A percentile compares a stretch with the other conserved stretches of the same genome.
These are phyloP conservation scores for Urocitellus parryii DNA, from an alignment of 2,113 vertebrate genomes.

Conservation along the genomic window DNA sequence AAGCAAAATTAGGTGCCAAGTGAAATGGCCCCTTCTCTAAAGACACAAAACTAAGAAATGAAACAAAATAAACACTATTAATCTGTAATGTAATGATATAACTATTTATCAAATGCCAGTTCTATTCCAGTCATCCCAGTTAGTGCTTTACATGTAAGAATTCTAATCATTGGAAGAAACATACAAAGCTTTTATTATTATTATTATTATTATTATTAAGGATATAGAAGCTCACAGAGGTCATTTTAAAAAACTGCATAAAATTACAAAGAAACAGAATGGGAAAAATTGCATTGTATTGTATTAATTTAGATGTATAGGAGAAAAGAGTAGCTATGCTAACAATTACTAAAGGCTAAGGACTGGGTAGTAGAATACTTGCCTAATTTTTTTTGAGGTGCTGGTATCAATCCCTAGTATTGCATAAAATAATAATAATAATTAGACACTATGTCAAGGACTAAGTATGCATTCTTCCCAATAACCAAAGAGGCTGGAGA, in stretches of 20 bases:
- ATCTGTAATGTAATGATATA: neutral
- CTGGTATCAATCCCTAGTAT: no score
- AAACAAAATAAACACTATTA: neutral
- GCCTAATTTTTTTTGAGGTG: no score
- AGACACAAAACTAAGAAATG: neutral
- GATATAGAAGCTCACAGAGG: neutral
- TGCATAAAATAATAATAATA: no score
- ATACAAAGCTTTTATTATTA: neutral
- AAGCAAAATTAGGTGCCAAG: neutral
- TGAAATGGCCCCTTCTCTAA: neutral
- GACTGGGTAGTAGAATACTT: no score
- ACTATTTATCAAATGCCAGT: neutral
- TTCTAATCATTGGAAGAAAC: neutral
- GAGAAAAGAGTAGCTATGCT: neutral
- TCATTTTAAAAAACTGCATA: neutral
- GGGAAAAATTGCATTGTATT: neutral
- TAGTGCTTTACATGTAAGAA: neutral
- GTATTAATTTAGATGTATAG: neutral
- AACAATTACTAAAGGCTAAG: neutral
- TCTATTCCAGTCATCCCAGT: neutral
- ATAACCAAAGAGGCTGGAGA: neutral
- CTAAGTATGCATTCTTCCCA: neutral
- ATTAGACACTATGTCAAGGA: neutral
- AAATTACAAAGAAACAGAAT: neutral
- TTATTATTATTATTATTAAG: no score